phyloP scores from a whole-genome alignment of 2,797 vertebrate species.

The Squalus acanthias region DNA sequence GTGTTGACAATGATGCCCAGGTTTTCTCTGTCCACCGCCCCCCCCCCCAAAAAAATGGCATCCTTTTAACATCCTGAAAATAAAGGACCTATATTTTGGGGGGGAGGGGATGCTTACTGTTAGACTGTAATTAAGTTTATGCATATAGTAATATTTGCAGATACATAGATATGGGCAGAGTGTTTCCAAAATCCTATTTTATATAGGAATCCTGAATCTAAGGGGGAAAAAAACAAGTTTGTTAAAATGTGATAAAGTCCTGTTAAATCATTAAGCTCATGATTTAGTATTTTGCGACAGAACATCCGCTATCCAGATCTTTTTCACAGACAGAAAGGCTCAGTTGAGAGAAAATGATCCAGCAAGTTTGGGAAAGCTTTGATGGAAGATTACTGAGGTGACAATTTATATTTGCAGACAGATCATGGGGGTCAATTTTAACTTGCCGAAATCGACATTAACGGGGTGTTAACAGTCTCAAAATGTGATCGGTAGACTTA shows the following conservation, averaged over 20 bases:
- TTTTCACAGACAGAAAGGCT: background rate
- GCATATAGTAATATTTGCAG: too few relatives aligned
- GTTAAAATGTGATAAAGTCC: background rate
- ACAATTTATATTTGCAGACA: background rate
- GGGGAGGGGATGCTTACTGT: background rate
- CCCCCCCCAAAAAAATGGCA: background rate
- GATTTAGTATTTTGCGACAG: background rate
- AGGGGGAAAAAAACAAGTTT: background rate
- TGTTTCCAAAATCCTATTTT: background rate
- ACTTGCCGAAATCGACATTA: background rate
- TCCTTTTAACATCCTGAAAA: background rate
- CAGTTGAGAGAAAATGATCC: background rate
- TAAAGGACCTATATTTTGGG: too few relatives aligned
- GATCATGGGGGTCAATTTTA: background rate
- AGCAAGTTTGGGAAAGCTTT: background rate
- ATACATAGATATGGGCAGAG: too few relatives aligned
- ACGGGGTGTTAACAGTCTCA: background rate
- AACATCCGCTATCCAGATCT: background rate
- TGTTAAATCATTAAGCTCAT: background rate
- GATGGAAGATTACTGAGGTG: background rate
- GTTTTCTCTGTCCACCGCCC: background rate
- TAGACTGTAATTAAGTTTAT: background rate
- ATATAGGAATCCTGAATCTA: background rate
- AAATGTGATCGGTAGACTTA: background rate
- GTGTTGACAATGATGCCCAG: background rate